Evolutionary conservation across 64 coral and sea anemone genomes (phyloP).

Genomic region (Anthopleura sola): DNA sequence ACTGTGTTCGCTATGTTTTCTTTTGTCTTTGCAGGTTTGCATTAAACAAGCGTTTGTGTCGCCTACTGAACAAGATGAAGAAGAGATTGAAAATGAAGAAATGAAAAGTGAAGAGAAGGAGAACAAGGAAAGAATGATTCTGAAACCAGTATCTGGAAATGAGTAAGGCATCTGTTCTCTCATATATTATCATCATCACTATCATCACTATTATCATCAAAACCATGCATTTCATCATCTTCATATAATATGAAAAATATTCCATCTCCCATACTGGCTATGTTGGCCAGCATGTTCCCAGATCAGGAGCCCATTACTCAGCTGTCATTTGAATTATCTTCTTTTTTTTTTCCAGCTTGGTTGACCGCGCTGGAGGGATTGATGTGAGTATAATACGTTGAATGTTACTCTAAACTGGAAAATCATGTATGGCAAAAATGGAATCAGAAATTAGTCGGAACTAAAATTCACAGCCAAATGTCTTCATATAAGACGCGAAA

Average conservation of each 20-base stretch:
- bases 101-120: neutral
- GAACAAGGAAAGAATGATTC: neutral
- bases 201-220: neutral
- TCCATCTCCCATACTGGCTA: too few species aligned
- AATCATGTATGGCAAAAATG: too few species aligned
- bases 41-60: neutral
- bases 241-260: neutral
- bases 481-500: too few species aligned
- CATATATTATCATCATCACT: neutral
- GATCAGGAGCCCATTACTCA: too few species aligned
- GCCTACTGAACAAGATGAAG: neutral
- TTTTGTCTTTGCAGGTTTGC: neutral
- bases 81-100: neutral
- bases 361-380: neutral
- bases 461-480: too few species aligned
- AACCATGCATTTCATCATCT: neutral
- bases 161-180: neutral
- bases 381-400: neutral
- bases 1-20: neutral
- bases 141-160: conserved; percentile 6
- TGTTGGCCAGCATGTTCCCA: too few species aligned
- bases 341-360: neutral
- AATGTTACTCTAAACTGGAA: too few species aligned
- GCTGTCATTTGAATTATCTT: too few species aligned
- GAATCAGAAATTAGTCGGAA: too few species aligned